These are phyloP conservation scores for Eucriotettix oculatus DNA, from an alignment of 2,888 invertebrate species.

Conservation along the genomic window DNA sequence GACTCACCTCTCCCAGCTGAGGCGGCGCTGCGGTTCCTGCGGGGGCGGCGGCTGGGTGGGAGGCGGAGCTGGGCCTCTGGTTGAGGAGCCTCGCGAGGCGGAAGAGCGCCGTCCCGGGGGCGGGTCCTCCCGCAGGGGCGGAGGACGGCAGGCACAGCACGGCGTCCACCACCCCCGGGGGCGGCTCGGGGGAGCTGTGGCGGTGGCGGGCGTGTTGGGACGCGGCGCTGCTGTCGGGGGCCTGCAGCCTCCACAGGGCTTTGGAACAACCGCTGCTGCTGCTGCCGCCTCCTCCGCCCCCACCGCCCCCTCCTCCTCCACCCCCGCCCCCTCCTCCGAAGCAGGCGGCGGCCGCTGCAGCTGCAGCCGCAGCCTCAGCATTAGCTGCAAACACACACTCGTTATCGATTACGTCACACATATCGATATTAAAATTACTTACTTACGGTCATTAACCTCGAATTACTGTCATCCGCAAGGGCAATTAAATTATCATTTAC, in stretches of 20 bases:
- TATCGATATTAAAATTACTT: too few relatives aligned
- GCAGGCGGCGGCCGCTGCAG: background rate
- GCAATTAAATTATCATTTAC: too few relatives aligned
- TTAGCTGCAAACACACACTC: background rate
- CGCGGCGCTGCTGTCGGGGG: background rate
- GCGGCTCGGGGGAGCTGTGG: constrained; percentile 7
- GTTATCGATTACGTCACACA: too few relatives aligned
- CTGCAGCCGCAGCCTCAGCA: background rate
- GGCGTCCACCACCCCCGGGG: constrained; percentile 8
- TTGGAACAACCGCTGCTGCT: background rate
- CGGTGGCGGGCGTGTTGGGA: constrained; percentile 5
- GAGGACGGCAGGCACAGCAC: constrained; percentile 17
- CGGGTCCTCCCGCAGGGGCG: constrained; percentile 25
- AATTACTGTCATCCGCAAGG: too few relatives aligned
- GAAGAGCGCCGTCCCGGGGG: constrained; percentile 29
- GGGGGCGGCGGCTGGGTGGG: constrained; percentile 17
- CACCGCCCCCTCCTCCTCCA: background rate
- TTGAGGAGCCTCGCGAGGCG: constrained; percentile 37
- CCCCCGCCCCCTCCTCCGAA: background rate
- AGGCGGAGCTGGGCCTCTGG: constrained; percentile 29
- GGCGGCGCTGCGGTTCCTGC: constrained; percentile 30
- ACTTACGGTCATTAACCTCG: too few relatives aligned
- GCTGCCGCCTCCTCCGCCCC: background rate
- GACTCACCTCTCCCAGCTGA: constrained; percentile 46
- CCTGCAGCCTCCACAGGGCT: background rate